Percentiles rank a stretch among this genome's conserved stretches.
Evolutionary conservation across 2,113 vertebrate species (phyloP).

Genomic region (Ochotona princeps): DNA sequence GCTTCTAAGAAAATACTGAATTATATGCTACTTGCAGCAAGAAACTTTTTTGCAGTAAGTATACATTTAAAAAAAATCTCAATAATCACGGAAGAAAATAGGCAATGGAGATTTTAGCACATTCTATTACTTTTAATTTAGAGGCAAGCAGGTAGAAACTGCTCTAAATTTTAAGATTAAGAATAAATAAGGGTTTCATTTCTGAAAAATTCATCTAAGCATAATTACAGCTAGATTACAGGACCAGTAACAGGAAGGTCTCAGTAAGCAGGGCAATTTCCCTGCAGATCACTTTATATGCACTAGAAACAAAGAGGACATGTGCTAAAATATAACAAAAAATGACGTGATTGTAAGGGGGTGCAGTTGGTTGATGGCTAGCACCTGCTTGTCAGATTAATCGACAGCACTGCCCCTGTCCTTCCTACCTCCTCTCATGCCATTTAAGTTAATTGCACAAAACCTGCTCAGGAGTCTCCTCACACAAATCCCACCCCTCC

Average conservation of each 20-base stretch:
- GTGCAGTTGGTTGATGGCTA: no score
- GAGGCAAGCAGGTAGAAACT: neutral
- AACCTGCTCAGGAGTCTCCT: no score
- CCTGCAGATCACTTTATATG: neutral
- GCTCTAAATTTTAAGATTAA: neutral
- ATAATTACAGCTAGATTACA: neutral
- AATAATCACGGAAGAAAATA: neutral
- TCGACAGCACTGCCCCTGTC: no score
- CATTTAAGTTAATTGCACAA: no score
- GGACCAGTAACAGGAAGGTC: neutral
- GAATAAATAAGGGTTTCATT: neutral
- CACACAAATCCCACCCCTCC: no score
- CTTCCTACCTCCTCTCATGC: no score
- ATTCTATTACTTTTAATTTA: neutral
- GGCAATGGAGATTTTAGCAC: neutral
- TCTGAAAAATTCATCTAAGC: neutral
- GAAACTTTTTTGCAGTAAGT: neutral
- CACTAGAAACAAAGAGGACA: neutral
- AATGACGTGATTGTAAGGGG: neutral
- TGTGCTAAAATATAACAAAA: neutral
- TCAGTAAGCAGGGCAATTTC: neutral
- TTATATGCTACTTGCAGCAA: neutral
- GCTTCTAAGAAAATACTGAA: neutral
- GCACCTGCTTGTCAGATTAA: no score
- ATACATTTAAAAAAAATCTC: neutral